Conservation (phyloP, 2,797 vertebrate genomes). For the Ambastaia sidthimunki region DNA sequence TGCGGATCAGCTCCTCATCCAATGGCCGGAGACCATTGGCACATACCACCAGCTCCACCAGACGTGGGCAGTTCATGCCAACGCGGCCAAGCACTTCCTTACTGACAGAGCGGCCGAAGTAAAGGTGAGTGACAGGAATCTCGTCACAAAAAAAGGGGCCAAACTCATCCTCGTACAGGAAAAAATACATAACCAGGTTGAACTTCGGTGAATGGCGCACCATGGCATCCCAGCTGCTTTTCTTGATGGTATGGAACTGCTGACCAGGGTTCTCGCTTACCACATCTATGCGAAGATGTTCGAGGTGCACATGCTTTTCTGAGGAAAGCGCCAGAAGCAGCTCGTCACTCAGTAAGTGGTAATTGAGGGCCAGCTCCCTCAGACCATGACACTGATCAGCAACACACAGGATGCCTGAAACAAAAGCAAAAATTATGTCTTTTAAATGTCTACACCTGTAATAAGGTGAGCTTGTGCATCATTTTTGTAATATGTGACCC, state of each 20-base stretch:
- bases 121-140: conserved; percentile 95
- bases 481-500: too few species aligned
- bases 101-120: conserved; percentile 97
- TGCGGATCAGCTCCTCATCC: conserved; percentile 96
- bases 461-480: too few species aligned
- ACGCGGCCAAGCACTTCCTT: conserved; percentile 96
- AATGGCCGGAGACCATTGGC: conserved; percentile 94
- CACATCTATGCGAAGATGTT: conserved; percentile 96
- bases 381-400: conserved; percentile 97
- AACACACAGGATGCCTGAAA: conserved; percentile 93
- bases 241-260: conserved; percentile 94
- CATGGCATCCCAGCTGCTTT: conserved; percentile 99
- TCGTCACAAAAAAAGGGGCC: conserved; percentile 95
- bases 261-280: conserved; percentile 97
- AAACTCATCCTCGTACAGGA: conserved; percentile 96
- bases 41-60: conserved; percentile 96
- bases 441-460: too few species aligned
- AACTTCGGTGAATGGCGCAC: conserved; percentile 96
- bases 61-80: conserved; percentile 93
- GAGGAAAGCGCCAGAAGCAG: conserved; percentile 94
- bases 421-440: not conserved
- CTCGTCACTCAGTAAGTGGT: conserved; percentile 94
- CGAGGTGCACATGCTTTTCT: conserved; percentile 93
- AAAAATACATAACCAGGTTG: conserved; percentile 99
- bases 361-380: conserved; percentile 95